These are phyloP conservation scores for Hypomecis punctinalis DNA, from an alignment of 2,888 invertebrate species.

Conservation along the genomic window DNA sequence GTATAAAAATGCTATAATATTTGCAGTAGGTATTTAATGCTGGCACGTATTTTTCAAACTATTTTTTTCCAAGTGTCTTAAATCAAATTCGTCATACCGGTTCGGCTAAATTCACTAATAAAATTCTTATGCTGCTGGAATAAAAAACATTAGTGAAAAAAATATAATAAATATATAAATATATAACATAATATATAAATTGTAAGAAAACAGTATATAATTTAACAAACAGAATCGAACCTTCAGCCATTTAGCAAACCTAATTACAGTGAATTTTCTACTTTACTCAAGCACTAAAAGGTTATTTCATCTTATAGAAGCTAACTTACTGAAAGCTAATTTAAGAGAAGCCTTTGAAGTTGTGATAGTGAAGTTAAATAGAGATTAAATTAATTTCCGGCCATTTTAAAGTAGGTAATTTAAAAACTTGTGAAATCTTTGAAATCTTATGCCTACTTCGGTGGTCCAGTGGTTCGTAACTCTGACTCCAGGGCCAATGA, in stretches of 20 bases:
- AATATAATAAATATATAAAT: no score
- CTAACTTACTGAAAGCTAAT: constrained; percentile 11
- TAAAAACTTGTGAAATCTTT: no score
- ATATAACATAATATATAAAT: no score
- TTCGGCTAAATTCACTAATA: neutral
- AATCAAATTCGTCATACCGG: no score
- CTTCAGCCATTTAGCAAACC: neutral
- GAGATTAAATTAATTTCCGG: constrained; percentile 4
- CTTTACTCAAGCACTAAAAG: constrained; percentile 11
- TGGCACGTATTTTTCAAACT: no score
- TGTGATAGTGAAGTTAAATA: neutral
- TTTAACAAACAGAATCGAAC: neutral
- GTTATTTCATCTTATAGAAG: constrained; percentile 10
- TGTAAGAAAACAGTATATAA: neutral
- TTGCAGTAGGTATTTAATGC: no score
- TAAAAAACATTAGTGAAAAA: neutral
- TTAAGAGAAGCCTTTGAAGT: constrained; percentile 13
- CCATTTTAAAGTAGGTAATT: neutral
- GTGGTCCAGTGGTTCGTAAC: no score
- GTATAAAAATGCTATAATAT: no score
- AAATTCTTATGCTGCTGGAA: neutral
- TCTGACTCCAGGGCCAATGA: no score
- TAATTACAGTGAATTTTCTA: constrained; percentile 14
- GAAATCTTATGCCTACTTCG: no score
- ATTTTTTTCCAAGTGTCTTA: no score